Percentiles rank a stretch among this genome's conserved stretches.
phyloP scores from a whole-genome alignment of 2,797 vertebrate species.

The Bradypus variegatus region DNA sequence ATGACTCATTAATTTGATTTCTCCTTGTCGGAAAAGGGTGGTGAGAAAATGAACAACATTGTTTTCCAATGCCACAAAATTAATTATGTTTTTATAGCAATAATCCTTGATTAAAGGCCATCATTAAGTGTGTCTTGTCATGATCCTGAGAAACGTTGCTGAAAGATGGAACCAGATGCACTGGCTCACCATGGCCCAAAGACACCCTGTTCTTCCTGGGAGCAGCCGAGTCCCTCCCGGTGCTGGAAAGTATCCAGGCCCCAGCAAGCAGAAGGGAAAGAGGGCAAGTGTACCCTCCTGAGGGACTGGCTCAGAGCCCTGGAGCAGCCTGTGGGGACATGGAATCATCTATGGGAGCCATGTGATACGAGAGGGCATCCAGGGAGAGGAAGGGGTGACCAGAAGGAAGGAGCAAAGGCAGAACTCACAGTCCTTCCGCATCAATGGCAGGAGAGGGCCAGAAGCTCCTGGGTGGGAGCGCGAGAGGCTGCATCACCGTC shows the following conservation, averaged over 20 bases:
- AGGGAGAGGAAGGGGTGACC: neutral
- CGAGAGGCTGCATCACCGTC: accelerated
- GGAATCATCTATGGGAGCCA: too few species aligned
- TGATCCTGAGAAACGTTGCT: conserved; percentile 17
- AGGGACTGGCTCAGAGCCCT: neutral
- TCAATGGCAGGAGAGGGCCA: neutral
- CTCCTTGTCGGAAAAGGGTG: neutral
- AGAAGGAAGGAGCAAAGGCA: neutral
- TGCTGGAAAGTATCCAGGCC: neutral
- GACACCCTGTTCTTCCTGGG: neutral
- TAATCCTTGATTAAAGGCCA: conserved; percentile 45
- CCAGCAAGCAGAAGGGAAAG: neutral
- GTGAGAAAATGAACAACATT: conserved; percentile 2
- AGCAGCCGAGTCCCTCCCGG: neutral
- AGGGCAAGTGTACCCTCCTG: neutral
- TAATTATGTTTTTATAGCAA: conserved; percentile 30
- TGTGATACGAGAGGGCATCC: neutral
- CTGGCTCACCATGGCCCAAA: neutral
- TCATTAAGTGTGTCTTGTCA: neutral
- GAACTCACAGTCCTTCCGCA: too few species aligned
- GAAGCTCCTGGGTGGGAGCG: neutral
- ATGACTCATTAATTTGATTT: conserved; percentile 48
- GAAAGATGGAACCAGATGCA: conserved; percentile 25
- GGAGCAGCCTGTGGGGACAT: neutral
- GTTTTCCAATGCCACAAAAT: conserved; percentile 26